Evolutionary conservation across 2,797 vertebrate genomes (phyloP).

Genomic region (Xiphorhynchus erythropygius): DNA sequence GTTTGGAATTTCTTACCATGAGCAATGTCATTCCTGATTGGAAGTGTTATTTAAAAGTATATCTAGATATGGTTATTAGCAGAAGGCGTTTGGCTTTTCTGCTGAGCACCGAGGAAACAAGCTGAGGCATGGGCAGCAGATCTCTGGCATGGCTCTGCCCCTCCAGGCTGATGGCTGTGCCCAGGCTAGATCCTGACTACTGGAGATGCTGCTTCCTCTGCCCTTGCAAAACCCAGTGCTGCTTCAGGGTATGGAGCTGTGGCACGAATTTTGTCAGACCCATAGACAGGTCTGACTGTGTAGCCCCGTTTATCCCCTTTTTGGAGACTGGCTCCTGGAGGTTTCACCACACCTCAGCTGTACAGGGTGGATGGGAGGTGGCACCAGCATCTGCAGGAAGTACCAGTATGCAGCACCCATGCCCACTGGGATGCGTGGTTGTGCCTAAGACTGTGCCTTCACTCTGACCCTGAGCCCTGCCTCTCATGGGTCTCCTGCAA

Average conservation of each 20-base stretch:
- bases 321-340: neutral
- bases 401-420: neutral
- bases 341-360: neutral
- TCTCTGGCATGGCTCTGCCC: accelerated
- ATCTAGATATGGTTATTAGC: neutral
- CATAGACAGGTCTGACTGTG: accelerated
- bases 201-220: neutral
- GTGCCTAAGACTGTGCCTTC: neutral
- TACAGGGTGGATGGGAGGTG: accelerated
- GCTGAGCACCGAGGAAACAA: accelerated
- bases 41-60: neutral
- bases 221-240: neutral
- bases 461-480: accelerated
- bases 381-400: neutral
- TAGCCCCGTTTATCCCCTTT: neutral
- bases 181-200: neutral
- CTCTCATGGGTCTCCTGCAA: neutral
- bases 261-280: accelerated
- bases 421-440: neutral
- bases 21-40: neutral
- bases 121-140: neutral
- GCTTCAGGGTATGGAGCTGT: neutral
- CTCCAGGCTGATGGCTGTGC: neutral
- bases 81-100: neutral
- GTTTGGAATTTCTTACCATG: neutral